These are phyloP conservation scores for Empis livida DNA, from an alignment of 2,888 invertebrate genomes.

Conservation along the genomic window DNA sequence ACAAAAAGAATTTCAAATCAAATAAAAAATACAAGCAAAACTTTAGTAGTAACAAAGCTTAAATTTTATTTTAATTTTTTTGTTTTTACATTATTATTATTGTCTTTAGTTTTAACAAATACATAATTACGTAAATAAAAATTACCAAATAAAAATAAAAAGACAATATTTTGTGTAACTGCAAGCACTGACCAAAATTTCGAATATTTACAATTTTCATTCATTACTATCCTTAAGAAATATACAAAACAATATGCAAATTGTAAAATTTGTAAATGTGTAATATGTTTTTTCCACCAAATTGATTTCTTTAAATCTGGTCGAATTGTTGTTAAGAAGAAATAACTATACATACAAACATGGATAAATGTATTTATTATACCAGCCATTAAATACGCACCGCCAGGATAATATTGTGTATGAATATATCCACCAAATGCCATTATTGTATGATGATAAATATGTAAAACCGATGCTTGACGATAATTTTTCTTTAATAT, in stretches of 20 bases:
- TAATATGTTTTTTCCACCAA: conserved; percentile 76
- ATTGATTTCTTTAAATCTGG: conserved; percentile 54
- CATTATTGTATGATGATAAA: conserved; percentile 58
- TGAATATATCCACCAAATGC: conserved; percentile 45
- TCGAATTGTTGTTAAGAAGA: conserved; percentile 56
- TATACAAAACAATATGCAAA: conserved; percentile 45
- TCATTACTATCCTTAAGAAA: conserved; percentile 37
- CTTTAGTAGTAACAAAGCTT: too few relatives aligned
- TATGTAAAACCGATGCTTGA: conserved; percentile 54
- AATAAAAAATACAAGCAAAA: too few relatives aligned
- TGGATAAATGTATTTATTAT: conserved; percentile 64
- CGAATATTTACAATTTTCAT: conserved; percentile 45
- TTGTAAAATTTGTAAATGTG: conserved; percentile 64
- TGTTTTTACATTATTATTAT: too few relatives aligned
- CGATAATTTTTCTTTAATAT: conserved; percentile 51
- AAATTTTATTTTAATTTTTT: too few relatives aligned
- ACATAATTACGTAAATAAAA: conserved; percentile 40
- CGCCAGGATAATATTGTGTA: conserved; percentile 46
- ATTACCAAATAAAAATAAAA: conserved; percentile 50
- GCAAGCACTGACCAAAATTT: conserved; percentile 41
- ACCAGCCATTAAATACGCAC: conserved; percentile 51
- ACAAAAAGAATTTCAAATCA: too few relatives aligned
- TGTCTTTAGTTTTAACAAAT: neutral
- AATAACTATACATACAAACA: conserved; percentile 70
- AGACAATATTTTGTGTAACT: conserved; percentile 51